Evolutionary conservation across 2,888 invertebrate species (phyloP).

Genomic region (Harpagoxenus sublaevis): DNA sequence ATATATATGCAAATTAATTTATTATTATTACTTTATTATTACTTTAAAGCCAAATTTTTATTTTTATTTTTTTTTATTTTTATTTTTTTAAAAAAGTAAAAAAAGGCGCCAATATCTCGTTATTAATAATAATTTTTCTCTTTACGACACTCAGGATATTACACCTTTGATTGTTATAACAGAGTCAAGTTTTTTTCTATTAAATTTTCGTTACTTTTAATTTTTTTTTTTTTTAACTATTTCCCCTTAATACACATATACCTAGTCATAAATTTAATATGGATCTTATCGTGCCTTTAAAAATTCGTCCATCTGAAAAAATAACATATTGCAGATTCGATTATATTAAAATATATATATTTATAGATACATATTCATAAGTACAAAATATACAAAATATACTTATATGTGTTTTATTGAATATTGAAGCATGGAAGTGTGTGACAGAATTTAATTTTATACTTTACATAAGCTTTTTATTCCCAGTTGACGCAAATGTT

Average conservation of each 20-base stretch:
- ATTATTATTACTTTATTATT: not conserved
- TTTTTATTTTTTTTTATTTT: too few relatives aligned
- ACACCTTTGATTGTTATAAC: not conserved
- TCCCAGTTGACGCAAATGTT: not conserved
- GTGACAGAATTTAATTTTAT: constrained; percentile 4
- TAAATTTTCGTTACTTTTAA: not conserved
- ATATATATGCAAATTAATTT: not conserved
- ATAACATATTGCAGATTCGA: not conserved
- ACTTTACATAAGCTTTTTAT: not conserved
- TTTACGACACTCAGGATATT: not conserved
- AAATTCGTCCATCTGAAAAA: not conserved
- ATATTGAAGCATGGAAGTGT: not conserved
- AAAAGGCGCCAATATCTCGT: not conserved
- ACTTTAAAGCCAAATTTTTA: not conserved
- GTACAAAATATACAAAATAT: not conserved
- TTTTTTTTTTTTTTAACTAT: too few relatives aligned
- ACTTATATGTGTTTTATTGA: not conserved
- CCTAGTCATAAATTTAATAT: not conserved
- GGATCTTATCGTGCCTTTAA: not conserved
- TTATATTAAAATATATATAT: not conserved
- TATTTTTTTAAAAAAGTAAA: not conserved
- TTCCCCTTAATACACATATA: not conserved
- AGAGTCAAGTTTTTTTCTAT: not conserved
- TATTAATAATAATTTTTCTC: constrained; percentile 15
- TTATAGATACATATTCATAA: not conserved